Evolutionary conservation across 1,140 invertebrate species (phyloP), one percentile per base, ranked within the genome.

Genomic region (Homarus americanus): DNA sequence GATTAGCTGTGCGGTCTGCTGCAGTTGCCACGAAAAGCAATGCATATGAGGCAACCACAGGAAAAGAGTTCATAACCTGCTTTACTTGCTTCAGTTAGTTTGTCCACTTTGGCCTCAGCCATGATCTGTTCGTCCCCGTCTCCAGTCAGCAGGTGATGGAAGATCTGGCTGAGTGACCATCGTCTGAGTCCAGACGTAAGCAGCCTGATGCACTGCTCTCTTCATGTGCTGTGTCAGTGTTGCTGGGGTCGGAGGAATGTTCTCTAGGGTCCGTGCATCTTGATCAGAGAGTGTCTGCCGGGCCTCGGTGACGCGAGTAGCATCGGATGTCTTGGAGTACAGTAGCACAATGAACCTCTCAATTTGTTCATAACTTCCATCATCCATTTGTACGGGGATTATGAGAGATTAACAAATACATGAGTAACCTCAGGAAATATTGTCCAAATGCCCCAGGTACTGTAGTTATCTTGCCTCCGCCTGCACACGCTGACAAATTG

Each of bases 161-260:
- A 91, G 38, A 24, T 80, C 75, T 53, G 87, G 89, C n/a, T 34
- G 80, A 28, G 58, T 41, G 24, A 92, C 66, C 53, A 91, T 36
- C 3, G 78, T 82, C 58, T 92, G 88, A n/a, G 24, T 41, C 91
- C 91, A 92, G 32, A 72, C 41, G 53, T 92, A 73, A 34, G 40
- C 73, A 36, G 91, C 73, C 58, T 92, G 91, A 82, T 91, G 69
- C 38, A 86, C 20, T 53, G 91, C 28, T 40, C 89, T 44, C 53
- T 92, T 92, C 9, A 82, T 83, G 78, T 92, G 87, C 58, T 92
- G 49, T 58, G 28, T 53, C 20, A 92, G 12, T 83, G 87, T 75
- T 66, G 66, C 87, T 53, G 86, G 38, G 32, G 32, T 92, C 32
- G 40, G 88, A 32, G 79, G 87, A 41, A 92, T 83, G 34, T 83